Conservation (phyloP, 2,113 vertebrate species). For the Cottus gobio region DNA sequence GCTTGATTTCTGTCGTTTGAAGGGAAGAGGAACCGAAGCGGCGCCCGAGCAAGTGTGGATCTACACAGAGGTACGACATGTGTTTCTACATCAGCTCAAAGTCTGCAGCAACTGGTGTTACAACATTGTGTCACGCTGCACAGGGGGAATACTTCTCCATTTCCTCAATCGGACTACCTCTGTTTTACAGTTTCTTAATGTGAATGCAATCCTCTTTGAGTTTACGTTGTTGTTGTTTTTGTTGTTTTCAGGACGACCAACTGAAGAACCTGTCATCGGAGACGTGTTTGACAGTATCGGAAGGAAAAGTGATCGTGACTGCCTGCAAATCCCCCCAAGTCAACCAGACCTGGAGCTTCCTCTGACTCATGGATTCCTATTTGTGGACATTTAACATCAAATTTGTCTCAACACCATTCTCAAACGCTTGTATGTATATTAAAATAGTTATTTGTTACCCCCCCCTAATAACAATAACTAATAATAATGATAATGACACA, state of each 20-base stretch:
- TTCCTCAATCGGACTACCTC: conserved; percentile 43
- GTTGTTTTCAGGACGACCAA: conserved; percentile 75
- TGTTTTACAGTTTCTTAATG: neutral
- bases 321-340: conserved; percentile 76
- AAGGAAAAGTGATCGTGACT: conserved; percentile 72
- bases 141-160: neutral
- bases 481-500: no score
- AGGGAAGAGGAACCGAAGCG: conserved; percentile 74
- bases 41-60: conserved; percentile 85
- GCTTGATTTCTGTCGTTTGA: conserved; percentile 79
- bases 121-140: neutral
- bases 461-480: no score
- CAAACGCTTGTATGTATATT: neutral
- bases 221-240: conserved; percentile 7
- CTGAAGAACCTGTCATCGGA: conserved; percentile 80
- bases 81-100: conserved; percentile 18
- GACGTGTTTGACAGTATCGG: conserved; percentile 77
- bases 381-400: neutral
- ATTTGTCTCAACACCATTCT: neutral
- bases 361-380: conserved; percentile 54
- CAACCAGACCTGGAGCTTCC: conserved; percentile 85
- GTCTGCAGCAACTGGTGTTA: conserved; percentile 5
- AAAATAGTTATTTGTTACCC: neutral
- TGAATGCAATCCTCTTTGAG: neutral
- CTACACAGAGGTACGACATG: conserved; percentile 75